A percentile compares a stretch with the other conserved stretches of the same genome.
These are phyloP conservation scores for Mythimna impura DNA, from an alignment of 2,888 invertebrate genomes.

Conservation along the genomic window DNA sequence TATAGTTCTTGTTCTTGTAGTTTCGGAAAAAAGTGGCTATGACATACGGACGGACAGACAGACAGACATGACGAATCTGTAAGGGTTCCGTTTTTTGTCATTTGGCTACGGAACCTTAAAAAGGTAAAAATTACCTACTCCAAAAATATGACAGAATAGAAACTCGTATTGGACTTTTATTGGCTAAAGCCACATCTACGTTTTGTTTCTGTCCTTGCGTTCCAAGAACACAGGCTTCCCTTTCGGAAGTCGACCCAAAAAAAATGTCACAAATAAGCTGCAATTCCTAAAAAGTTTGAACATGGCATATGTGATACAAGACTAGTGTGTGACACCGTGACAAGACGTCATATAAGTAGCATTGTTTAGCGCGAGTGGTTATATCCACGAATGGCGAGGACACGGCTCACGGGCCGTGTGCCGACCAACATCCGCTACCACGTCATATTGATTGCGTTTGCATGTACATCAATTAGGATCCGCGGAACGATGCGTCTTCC, in stretches of 20 bases:
- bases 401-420: conserved; percentile 68
- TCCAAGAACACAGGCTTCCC: too few species aligned
- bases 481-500: conserved; percentile 87
- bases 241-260: too few species aligned
- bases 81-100: too few species aligned
- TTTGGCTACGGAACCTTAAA: too few species aligned
- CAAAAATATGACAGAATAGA: neutral
- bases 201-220: too few species aligned
- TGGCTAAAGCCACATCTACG: too few species aligned
- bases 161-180: too few species aligned
- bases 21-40: too few species aligned
- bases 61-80: too few species aligned
- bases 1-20: too few species aligned
- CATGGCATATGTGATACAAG: conserved; percentile 5
- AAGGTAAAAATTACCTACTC: neutral
- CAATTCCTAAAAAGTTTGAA: neutral
- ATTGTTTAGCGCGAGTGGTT: conserved; percentile 54
- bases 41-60: too few species aligned
- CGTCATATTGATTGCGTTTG: conserved; percentile 89
- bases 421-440: conserved; percentile 81
- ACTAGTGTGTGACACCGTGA: conserved; percentile 38
- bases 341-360: conserved; percentile 33
- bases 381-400: conserved; percentile 54
- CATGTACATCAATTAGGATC: conserved; percentile 89
- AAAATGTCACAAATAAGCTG: neutral